A percentile compares a stretch with the other conserved stretches of the same genome.
Conservation (phyloP, 2,113 vertebrate genomes). For the Paracanthobrama guichenoti region DNA sequence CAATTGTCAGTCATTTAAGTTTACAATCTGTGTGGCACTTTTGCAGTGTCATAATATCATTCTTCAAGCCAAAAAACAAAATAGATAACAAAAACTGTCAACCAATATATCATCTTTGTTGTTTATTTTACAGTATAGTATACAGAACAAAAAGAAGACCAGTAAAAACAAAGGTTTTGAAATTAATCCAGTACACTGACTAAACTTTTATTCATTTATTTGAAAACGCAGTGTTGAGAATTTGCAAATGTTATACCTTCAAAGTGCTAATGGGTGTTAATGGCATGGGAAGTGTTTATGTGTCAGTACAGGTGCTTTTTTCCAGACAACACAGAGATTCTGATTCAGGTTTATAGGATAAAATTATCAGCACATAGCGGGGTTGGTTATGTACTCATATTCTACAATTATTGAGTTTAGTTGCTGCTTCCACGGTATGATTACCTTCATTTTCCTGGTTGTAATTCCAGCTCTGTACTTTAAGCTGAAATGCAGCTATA, state of each 20-base stretch:
- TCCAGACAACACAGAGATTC: background rate
- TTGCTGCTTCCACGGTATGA: background rate
- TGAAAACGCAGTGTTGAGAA: background rate
- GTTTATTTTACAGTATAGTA: background rate
- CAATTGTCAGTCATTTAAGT: background rate
- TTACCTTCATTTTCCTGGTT: background rate
- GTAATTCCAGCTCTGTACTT: background rate
- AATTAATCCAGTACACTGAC: background rate
- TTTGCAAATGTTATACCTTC: background rate
- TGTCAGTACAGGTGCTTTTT: background rate
- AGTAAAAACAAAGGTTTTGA: background rate
- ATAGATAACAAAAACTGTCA: background rate
- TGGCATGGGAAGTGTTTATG: background rate
- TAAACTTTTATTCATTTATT: background rate
- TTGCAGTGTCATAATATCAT: background rate
- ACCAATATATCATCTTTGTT: background rate
- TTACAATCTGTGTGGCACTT: background rate
- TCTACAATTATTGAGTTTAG: background rate
- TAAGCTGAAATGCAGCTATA: background rate
- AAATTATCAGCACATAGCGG: background rate
- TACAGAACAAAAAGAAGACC: background rate
- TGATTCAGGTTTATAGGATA: background rate
- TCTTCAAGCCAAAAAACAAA: background rate
- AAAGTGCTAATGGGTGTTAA: background rate
- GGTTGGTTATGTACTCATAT: background rate